Conservation (phyloP, 2,888 invertebrate species). For the Leptothorax acervorum region DNA sequence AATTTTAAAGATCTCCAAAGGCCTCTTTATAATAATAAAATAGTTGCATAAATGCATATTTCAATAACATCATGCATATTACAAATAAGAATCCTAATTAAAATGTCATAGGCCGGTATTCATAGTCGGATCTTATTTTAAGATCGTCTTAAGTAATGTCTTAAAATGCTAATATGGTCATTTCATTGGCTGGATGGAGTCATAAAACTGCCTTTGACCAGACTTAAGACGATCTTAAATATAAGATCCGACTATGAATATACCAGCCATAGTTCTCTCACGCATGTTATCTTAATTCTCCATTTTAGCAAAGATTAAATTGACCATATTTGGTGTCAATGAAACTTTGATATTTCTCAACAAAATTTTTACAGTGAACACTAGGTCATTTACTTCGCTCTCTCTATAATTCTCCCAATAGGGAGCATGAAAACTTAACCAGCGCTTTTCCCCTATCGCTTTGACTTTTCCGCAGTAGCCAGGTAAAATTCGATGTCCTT, state of each 20-base stretch:
- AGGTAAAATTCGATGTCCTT: conserved; percentile 64
- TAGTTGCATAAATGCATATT: neutral
- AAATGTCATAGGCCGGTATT: too few species aligned
- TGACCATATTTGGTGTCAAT: neutral
- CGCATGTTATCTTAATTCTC: neutral
- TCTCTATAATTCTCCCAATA: neutral
- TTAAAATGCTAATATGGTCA: too few species aligned
- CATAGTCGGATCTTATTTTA: too few species aligned
- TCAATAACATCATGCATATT: neutral
- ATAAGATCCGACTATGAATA: too few species aligned
- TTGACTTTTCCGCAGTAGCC: conserved; percentile 53
- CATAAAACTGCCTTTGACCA: too few species aligned
- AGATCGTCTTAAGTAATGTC: too few species aligned
- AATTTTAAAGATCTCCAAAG: neutral
- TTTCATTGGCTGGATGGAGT: too few species aligned
- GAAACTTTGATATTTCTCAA: neutral
- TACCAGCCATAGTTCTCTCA: neutral
- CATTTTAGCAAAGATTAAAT: neutral
- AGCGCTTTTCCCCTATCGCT: conserved; percentile 1
- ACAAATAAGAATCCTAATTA: neutral
- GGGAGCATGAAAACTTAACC: neutral
- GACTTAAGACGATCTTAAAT: too few species aligned
- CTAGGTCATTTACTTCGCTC: conserved; percentile 10
- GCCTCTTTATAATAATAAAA: neutral
- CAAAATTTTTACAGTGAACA: neutral